Conservation (phyloP, 2,888 invertebrate genomes). For the Automeris io region DNA sequence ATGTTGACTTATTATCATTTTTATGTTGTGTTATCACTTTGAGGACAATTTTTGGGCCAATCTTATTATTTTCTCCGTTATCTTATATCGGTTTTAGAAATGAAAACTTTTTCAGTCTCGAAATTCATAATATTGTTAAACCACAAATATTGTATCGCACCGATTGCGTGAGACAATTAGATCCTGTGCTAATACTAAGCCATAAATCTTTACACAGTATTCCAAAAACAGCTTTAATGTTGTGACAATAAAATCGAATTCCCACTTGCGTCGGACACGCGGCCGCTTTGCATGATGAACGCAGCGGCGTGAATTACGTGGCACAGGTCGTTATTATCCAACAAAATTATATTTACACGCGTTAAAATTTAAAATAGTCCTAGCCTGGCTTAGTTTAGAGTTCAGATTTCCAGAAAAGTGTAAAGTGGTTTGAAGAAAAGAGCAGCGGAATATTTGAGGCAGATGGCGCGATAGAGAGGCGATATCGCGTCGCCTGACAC, state of each 20-base stretch:
- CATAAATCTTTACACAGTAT: conserved; percentile 34
- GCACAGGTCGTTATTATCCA: conserved; percentile 54
- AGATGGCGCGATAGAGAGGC: conserved; percentile 61
- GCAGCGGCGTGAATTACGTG: conserved; percentile 73
- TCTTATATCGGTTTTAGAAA: no score
- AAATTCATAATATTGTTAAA: no score
- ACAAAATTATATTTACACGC: conserved; percentile 11
- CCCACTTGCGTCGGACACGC: conserved; percentile 13
- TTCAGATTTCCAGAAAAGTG: neutral
- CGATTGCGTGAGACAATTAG: neutral
- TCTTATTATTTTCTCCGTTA: no score
- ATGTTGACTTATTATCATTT: no score
- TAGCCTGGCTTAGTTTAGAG: conserved; percentile 14
- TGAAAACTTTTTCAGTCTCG: no score
- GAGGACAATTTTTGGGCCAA: no score
- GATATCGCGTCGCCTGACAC: conserved; percentile 48
- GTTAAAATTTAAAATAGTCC: conserved; percentile 11
- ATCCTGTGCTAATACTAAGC: conserved; percentile 12
- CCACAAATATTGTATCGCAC: neutral
- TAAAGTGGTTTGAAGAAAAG: neutral
- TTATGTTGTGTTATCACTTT: no score
- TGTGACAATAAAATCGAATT: conserved; percentile 18
- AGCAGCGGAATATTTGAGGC: conserved; percentile 65
- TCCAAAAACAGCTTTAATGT: conserved; percentile 15
- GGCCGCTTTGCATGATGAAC: conserved; percentile 69